Conservation (phyloP, 2,888 invertebrate genomes). For the Cephonodes hylas region DNA sequence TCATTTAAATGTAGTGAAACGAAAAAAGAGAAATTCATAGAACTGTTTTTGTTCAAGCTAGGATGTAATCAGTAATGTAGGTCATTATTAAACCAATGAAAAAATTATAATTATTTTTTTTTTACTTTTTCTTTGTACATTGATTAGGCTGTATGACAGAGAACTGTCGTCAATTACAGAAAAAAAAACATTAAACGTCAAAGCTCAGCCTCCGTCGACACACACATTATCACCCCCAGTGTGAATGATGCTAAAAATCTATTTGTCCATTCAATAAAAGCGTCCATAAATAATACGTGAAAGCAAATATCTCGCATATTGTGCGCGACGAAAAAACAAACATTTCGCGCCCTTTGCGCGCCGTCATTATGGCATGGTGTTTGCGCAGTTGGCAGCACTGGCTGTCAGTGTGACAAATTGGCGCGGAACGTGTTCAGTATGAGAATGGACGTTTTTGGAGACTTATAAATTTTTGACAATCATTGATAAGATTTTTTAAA, state of each 20-base stretch:
- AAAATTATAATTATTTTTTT: too few species aligned
- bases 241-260: slow-evolving; percentile 60
- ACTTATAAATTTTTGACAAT: neutral
- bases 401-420: slow-evolving; percentile 59
- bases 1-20: too few species aligned
- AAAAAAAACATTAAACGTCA: slow-evolving; percentile 12
- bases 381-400: slow-evolving; percentile 69
- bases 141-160: too few species aligned
- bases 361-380: slow-evolving; percentile 51
- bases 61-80: too few species aligned
- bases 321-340: slow-evolving; percentile 57
- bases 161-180: too few species aligned
- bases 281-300: slow-evolving; percentile 62
- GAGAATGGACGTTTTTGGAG: neutral
- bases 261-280: slow-evolving; percentile 62
- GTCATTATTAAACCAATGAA: too few species aligned
- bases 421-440: slow-evolving; percentile 25
- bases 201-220: slow-evolving; percentile 13
- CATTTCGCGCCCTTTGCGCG: slow-evolving; percentile 59
- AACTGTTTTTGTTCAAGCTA: too few species aligned
- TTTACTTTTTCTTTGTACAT: too few species aligned
- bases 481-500: neutral
- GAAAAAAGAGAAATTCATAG: too few species aligned
- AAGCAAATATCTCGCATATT: slow-evolving; percentile 60
- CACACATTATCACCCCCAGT: slow-evolving; percentile 39